A percentile compares a stretch with the other conserved stretches of the same genome.
Evolutionary conservation across 2,797 vertebrate genomes (phyloP).

Genomic region (Anas bahamensis): DNA sequence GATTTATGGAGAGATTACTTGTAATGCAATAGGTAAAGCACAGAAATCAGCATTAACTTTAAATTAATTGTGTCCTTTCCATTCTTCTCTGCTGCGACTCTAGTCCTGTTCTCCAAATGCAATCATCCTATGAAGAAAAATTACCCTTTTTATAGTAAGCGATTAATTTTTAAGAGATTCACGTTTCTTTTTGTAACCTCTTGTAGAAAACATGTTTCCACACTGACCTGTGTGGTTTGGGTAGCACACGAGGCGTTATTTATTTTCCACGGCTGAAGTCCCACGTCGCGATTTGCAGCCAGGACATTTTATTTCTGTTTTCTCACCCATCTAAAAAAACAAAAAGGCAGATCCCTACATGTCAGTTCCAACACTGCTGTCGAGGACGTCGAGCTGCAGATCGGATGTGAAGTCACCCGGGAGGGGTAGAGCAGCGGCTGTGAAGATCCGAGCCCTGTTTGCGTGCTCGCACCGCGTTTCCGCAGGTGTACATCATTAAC

Average conservation of each 20-base stretch:
- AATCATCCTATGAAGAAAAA: background rate
- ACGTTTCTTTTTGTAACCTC: background rate
- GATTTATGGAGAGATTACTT: background rate
- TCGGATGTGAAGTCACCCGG: accelerated
- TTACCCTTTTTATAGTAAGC: background rate
- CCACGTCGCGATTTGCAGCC: background rate
- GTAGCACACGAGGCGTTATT: background rate
- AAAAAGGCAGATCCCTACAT: background rate
- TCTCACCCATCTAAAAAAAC: background rate
- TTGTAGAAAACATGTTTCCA: background rate
- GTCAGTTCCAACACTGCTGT: background rate
- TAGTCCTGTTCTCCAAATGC: background rate
- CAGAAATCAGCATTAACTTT: background rate
- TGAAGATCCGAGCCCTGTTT: background rate
- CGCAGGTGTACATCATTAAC: background rate
- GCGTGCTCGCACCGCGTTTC: background rate
- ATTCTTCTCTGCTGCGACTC: background rate
- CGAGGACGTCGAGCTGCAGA: background rate
- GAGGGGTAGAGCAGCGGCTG: background rate
- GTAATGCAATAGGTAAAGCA: background rate
- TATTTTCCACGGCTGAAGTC: background rate
- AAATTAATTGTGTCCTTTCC: background rate
- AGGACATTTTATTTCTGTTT: background rate
- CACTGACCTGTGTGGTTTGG: background rate
- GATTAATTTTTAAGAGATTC: background rate